Evolutionary conservation across 2,888 invertebrate species (phyloP).

Genomic region (Steinernema hermaphroditum): DNA sequence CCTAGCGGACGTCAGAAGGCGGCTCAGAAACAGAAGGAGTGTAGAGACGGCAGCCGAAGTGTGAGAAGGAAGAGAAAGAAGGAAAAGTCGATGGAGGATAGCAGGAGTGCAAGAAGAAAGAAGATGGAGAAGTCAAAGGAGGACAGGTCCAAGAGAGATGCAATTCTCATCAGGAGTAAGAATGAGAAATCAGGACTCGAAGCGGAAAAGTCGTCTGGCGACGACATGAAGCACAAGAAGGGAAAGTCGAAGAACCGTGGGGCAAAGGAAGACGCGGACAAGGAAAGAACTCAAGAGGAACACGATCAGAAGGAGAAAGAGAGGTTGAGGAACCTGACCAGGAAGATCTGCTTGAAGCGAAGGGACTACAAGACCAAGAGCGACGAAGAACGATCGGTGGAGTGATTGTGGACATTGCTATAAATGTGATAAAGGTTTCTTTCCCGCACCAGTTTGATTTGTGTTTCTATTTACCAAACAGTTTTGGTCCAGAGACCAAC

Average conservation of each 20-base stretch:
- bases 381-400: neutral
- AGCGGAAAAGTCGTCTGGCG: neutral
- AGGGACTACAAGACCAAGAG: neutral
- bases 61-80: no score
- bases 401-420: neutral
- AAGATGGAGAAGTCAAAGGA: no score
- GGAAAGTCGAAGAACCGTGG: neutral
- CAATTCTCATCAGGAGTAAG: no score
- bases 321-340: neutral
- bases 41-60: no score
- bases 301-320: no score
- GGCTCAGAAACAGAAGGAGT: no score
- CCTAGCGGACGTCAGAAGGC: no score
- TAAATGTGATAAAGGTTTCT: no score
- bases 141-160: no score
- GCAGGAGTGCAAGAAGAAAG: no score
- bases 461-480: neutral
- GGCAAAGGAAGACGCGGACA: neutral
- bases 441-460: neutral
- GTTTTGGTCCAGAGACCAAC: neutral
- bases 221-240: neutral
- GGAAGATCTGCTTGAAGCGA: neutral
- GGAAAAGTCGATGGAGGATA: no score
- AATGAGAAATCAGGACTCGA: neutral
- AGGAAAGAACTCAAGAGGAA: no score